These are phyloP conservation scores for Graptemys geographica DNA, from an alignment of 2,797 vertebrate genomes.

Conservation along the genomic window DNA sequence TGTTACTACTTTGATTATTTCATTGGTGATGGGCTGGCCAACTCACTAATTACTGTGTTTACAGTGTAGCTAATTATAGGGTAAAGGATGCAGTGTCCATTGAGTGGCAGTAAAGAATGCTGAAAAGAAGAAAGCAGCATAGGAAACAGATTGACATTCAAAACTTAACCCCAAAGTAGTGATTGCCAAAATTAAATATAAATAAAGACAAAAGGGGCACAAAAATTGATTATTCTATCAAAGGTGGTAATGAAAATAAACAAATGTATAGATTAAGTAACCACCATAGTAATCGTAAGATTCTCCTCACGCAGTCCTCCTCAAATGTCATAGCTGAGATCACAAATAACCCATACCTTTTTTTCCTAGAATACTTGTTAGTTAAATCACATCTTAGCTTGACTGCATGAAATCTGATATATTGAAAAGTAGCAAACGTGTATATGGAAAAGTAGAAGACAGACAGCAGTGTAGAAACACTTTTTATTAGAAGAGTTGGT, in stretches of 20 bases:
- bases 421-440: constrained; percentile 29
- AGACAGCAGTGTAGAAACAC: not conserved
- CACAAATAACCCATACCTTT: not conserved
- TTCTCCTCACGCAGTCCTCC: constrained; percentile 1
- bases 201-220: not conserved
- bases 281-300: not conserved
- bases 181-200: not conserved
- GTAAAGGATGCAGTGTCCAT: not conserved
- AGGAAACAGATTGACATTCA: constrained; percentile 14
- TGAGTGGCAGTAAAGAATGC: constrained; percentile 6
- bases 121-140: not conserved
- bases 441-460: not conserved
- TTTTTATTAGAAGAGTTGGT: constrained; percentile 10
- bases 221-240: constrained; percentile 12
- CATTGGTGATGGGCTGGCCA: not conserved
- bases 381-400: constrained; percentile 25
- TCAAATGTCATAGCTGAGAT: constrained; percentile 29
- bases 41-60: not conserved
- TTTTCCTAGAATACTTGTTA: constrained; percentile 18
- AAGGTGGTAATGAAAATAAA: constrained; percentile 25
- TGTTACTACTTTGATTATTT: not conserved
- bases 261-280: constrained; percentile 1
- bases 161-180: not conserved
- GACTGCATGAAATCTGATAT: not conserved
- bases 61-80: not conserved